Evolutionary conservation across 2,888 invertebrate genomes (phyloP).

Genomic region (Chrysodeixis includens): DNA sequence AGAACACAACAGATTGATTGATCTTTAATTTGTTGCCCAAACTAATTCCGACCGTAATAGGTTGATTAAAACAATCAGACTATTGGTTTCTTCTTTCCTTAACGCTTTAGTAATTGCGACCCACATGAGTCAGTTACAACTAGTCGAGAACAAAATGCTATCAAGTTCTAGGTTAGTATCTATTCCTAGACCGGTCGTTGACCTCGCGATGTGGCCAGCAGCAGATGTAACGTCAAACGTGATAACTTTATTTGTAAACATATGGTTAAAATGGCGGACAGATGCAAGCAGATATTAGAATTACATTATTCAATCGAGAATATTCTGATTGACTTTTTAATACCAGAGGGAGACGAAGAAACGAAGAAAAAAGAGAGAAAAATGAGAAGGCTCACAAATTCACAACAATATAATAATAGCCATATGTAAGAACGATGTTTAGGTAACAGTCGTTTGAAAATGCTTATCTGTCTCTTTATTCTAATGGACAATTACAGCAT

Average conservation of each 20-base stretch:
- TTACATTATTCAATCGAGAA: background rate
- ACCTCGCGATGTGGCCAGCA: conserved; percentile 44
- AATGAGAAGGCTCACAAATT: too few species aligned
- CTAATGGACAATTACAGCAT: too few species aligned
- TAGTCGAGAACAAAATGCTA: conserved; percentile 17
- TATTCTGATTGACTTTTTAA: background rate
- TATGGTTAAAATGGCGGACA: conserved; percentile 12
- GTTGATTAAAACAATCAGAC: too few species aligned
- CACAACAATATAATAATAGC: too few species aligned
- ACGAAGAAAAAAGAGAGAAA: background rate
- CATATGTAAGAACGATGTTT: too few species aligned
- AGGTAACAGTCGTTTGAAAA: too few species aligned
- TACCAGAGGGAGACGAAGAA: background rate
- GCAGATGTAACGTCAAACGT: conserved; percentile 18
- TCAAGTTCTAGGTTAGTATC: conserved; percentile 64
- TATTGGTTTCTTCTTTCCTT: too few species aligned
- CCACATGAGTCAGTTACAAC: background rate
- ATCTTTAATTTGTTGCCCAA: too few species aligned
- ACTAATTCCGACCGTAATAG: too few species aligned
- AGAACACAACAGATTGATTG: too few species aligned
- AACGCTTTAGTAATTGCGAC: too few species aligned
- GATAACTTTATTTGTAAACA: conserved; percentile 57
- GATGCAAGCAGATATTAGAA: background rate
- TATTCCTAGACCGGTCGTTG: conserved; percentile 41
- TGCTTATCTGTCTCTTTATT: too few species aligned